Evolutionary conservation across 2,113 vertebrate genomes (phyloP), one percentile per base, ranked within the genome.

Genomic region (Laticauda laticaudata): DNA sequence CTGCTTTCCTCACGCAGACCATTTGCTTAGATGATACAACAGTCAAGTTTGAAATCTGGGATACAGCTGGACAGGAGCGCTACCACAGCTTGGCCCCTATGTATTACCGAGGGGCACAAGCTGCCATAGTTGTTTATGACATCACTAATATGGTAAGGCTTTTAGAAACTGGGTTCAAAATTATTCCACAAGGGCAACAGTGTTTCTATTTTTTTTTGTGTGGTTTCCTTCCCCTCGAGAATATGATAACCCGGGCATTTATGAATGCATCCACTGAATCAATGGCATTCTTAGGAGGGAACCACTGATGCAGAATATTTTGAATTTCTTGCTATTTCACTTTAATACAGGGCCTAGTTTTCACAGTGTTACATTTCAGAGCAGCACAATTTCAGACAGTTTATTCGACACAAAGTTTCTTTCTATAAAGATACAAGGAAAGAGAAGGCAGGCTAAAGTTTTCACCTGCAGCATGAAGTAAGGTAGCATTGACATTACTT

Each of bases 21-120:
- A 98, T 99, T 97, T 99, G 99, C 96, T 97, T 99, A 98, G 99
- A 99, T 64, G 99, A 99, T 94, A 99, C 99, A 95, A 99, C 99
- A 3, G 99, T 99, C 95, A 99, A 99, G 98, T 99, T 99, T 97
- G 99, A 99, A 96, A 99, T 99, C 95, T 99, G 99, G 99, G 99
- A 99, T 96, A 99, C 99, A 1, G 99, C 99, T 0, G 99, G 99
- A 51, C 99, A 99, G 95, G 99, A 99, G 95, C 98, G 99, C 55
- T 99, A 99, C 97, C 99, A 99, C 98, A 99, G 99, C 97, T 97
- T 99, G 98, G 99, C 99, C 0, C 99, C 99, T 0, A 99, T 99
- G 99, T 99, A 99, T 96, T 99, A 99, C 96, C 98, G 99, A 91
- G 99, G 99, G 1, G 99, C 99, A 0, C 99, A 99, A 97, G 99